phyloP scores from a whole-genome alignment of 2,888 invertebrate species.

The Julus scanicus region DNA sequence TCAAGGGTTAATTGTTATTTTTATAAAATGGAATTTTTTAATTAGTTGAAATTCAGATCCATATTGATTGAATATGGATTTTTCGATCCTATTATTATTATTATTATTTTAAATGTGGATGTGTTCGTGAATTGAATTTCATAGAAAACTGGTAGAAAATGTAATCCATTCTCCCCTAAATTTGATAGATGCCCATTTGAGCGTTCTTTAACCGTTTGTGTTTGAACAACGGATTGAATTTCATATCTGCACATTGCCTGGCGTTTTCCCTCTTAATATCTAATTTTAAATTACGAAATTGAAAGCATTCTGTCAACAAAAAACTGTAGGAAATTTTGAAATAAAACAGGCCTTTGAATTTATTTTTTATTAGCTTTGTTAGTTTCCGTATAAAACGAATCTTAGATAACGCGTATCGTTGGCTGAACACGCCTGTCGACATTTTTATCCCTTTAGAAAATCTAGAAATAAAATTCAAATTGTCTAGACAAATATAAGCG shows the following conservation, averaged over 20 bases:
- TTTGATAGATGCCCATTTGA: neutral
- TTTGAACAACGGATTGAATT: slow-evolving; percentile 19
- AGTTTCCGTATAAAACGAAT: neutral
- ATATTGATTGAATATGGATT: no score
- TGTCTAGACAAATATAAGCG: neutral
- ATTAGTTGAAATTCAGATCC: no score
- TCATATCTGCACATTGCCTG: slow-evolving; percentile 2
- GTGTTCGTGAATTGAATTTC: no score
- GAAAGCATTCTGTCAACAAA: slow-evolving; percentile 12
- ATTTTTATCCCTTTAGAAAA: neutral
- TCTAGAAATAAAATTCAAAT: slow-evolving; percentile 2
- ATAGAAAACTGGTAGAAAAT: neutral
- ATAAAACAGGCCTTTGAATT: slow-evolving; percentile 9
- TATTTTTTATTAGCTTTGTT: slow-evolving; percentile 19
- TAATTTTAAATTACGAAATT: neutral
- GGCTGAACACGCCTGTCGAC: neutral
- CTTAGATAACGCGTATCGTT: neutral
- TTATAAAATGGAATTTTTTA: no score
- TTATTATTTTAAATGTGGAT: no score
- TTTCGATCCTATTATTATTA: no score
- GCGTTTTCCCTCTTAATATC: neutral
- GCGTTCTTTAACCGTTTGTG: neutral
- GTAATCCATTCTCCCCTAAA: neutral
- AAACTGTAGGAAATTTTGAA: neutral
- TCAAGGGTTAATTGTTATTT: no score